Conservation (phyloP, 2,113 vertebrate genomes). For the Psettodes erumei region DNA sequence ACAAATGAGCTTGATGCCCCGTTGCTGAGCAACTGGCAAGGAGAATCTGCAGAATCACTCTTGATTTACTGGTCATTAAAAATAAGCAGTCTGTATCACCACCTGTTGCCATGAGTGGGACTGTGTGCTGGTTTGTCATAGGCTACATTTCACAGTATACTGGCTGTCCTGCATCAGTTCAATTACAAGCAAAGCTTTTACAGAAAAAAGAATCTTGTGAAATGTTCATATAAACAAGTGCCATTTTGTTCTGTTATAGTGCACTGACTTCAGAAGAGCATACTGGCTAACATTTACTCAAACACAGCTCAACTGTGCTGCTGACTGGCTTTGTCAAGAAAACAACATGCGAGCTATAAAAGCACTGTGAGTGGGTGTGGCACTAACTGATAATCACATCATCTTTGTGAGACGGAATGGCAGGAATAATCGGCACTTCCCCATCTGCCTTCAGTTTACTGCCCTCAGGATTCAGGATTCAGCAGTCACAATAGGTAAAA, state of each 20-base stretch:
- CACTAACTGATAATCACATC: constrained; percentile 54
- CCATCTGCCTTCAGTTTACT: constrained; percentile 54
- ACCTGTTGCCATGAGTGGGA: constrained; percentile 50
- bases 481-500: constrained; percentile 67
- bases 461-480: constrained; percentile 43
- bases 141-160: background rate
- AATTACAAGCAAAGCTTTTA: background rate
- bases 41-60: constrained; percentile 78
- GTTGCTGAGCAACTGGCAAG: constrained; percentile 78
- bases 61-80: constrained; percentile 73
- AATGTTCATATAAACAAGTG: background rate
- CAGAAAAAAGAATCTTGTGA: background rate
- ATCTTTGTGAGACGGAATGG: constrained; percentile 46
- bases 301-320: constrained; percentile 6
- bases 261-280: background rate
- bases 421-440: constrained; percentile 68
- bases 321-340: constrained; percentile 27
- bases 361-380: constrained; percentile 51
- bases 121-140: constrained; percentile 15
- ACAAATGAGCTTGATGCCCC: constrained; percentile 70
- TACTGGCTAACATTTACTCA: constrained; percentile 6
- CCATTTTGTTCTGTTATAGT: background rate
- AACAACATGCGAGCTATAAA: constrained; percentile 33
- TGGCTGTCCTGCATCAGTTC: background rate
- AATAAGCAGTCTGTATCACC: constrained; percentile 46